Conservation (phyloP, 2,113 vertebrate genomes). For the Odobenus rosmarus region DNA sequence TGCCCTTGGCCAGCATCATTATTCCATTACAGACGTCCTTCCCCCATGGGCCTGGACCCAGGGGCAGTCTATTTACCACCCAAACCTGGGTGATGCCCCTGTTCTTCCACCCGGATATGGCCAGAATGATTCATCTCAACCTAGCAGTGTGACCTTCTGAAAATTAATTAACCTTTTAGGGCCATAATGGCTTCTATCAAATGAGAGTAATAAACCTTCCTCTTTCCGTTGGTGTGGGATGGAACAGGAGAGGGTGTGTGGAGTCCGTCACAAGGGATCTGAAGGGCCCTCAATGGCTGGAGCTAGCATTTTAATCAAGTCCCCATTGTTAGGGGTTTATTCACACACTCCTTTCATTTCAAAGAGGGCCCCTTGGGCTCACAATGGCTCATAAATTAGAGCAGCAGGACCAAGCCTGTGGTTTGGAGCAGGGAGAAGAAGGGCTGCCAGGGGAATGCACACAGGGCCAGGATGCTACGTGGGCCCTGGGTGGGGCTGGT, state of each 20-base stretch:
- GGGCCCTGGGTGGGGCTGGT: fast-evolving
- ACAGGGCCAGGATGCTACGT: fast-evolving
- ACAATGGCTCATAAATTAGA: neutral
- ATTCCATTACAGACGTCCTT: fast-evolving
- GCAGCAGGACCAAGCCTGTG: neutral
- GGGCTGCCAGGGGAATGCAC: neutral
- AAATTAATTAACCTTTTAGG: slow-evolving; percentile 49
- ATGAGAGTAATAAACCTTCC: neutral
- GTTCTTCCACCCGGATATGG: neutral
- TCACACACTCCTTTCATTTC: neutral
- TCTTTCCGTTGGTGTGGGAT: fast-evolving
- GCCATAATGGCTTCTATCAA: neutral
- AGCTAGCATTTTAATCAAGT: neutral
- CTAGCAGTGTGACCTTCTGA: neutral
- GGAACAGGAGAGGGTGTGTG: no score
- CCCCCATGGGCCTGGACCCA: fast-evolving
- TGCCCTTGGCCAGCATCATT: neutral
- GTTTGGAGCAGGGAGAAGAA: neutral
- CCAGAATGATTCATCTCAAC: neutral
- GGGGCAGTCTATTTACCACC: neutral
- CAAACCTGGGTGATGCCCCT: neutral
- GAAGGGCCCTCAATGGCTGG: neutral
- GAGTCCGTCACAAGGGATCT: fast-evolving
- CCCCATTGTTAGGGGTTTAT: neutral
- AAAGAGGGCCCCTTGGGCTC: neutral